A percentile compares a stretch with the other conserved stretches of the same genome.
Evolutionary conservation across 2,888 invertebrate genomes (phyloP).

Genomic region (Aphodius sticticus): DNA sequence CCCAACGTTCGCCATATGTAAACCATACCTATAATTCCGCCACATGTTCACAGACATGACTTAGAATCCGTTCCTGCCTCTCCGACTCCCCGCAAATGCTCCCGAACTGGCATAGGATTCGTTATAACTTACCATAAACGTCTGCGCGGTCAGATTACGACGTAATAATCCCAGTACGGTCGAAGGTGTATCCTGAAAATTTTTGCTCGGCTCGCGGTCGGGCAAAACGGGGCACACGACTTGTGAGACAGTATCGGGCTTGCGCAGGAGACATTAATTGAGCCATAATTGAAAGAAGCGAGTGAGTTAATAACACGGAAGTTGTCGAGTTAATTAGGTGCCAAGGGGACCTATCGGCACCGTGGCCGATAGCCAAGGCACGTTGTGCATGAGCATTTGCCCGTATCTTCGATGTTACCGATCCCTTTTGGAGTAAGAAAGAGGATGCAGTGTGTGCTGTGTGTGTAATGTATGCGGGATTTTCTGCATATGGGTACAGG

Average conservation of each 20-base stretch:
- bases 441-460: too few relatives aligned
- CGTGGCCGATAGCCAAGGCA: conserved; percentile 4
- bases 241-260: neutral
- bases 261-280: neutral
- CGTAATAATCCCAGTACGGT: neutral
- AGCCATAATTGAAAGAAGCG: conserved; percentile 4
- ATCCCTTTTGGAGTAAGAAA: neutral
- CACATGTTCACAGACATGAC: neutral
- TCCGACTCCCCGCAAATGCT: neutral
- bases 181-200: neutral
- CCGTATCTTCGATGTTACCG: neutral
- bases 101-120: neutral
- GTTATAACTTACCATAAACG: conserved; percentile 4
- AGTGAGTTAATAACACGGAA: conserved; percentile 4
- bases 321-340: conserved; percentile 4
- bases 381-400: conserved; percentile 4
- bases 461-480: neutral
- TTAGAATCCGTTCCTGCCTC: neutral
- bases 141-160: neutral
- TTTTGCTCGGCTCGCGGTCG: neutral
- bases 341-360: neutral
- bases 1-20: neutral
- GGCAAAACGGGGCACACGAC: neutral
- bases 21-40: neutral
- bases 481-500: neutral